Conservation (phyloP, 2,113 vertebrate genomes). For the Tyto alba region DNA sequence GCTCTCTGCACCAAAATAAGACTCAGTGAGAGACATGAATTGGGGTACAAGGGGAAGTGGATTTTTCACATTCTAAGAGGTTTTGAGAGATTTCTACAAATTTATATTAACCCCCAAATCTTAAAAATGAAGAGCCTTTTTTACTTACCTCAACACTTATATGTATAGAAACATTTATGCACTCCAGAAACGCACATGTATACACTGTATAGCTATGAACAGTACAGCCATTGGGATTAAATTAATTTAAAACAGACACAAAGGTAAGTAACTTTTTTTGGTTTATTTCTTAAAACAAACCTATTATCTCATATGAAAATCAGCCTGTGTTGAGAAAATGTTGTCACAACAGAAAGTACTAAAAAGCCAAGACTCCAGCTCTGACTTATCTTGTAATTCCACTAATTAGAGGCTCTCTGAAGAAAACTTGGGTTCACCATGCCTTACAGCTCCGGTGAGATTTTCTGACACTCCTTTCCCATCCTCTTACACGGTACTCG, state of each 20-base stretch:
- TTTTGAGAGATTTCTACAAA: not conserved
- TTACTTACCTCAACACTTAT: accelerated
- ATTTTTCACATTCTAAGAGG: not conserved
- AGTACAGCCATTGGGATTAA: not conserved
- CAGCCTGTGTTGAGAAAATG: not conserved
- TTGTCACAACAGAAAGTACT: not conserved
- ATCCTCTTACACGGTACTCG: accelerated
- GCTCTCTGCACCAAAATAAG: not conserved
- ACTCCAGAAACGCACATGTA: not conserved
- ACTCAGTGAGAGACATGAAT: not conserved
- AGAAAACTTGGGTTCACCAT: not conserved
- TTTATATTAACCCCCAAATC: not conserved
- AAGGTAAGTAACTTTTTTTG: not conserved
- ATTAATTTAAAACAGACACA: not conserved
- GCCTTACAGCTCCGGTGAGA: not conserved
- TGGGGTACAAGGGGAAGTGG: not conserved
- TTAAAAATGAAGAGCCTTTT: not conserved
- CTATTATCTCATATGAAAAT: not conserved
- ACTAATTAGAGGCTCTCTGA: not conserved
- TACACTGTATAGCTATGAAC: not conserved
- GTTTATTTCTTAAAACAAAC: not conserved
- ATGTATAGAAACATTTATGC: not conserved
- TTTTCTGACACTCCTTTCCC: not conserved
- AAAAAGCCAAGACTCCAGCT: not conserved
- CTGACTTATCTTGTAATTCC: not conserved